Base-by-base conservation (phyloP, 2,113 vertebrate species). In the Leptobrachium ailaonicum region DNA sequence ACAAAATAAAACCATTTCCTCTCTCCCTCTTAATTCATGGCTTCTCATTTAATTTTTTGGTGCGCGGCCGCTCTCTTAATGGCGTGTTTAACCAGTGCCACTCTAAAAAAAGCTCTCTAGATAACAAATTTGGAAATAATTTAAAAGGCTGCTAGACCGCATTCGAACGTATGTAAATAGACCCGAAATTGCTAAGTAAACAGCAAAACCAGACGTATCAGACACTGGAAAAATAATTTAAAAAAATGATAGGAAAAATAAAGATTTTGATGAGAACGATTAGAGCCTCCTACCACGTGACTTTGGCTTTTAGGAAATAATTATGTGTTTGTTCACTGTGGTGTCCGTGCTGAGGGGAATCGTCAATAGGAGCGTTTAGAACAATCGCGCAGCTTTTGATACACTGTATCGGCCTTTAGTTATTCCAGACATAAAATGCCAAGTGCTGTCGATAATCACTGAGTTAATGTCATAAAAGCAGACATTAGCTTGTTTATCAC, bases 1-100 rank as follows among this genome's bases (percentile, higher is more conserved):
- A 80, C 78, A 80, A 80, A 80, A 80, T 74, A 74, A 80, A 80
- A 73, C 63, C 63, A 66, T 80, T 80, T 80, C 78, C 78, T 67
- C 63, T 79, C 60, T 80, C 63, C 74, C 71, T 74, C 63, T 64
- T 56, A 42, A 74, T 45, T 47, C 78, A 72, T 58, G 54, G 40
- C 13, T 77, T 70, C 60, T 70, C 44, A 64, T 73, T 80, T 60
- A 67, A 73, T 67, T 73, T 73, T 32, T 32, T 32, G 0, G 20
- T 32, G 20, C 20, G 20, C 20, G 9, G 63, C 63, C 64, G 62
- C 72, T 74, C 71, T 50, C 41, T 73, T 80, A 80, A 80, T 80
- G 71, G 42, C 71, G 74, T 80, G 50, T 80, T 79, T 80, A 80
- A 73, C 78, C 56, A 67, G 47, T 13, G n/a, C 78, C 47, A 73